Conservation (phyloP, 2,113 vertebrate genomes). For the Patagioenas fasciata region DNA sequence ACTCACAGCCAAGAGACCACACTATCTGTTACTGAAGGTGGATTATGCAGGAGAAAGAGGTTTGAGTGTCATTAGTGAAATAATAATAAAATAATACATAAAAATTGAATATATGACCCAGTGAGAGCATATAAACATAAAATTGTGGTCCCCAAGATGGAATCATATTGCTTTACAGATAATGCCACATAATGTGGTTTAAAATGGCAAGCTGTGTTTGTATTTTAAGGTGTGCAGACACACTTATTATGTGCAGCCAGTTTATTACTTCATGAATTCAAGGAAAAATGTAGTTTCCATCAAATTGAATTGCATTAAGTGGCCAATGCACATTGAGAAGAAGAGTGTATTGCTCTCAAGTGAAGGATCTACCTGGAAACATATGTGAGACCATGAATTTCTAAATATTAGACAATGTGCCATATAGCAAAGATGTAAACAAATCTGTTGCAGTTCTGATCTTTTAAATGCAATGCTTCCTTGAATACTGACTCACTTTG, state of each 20-base stretch:
- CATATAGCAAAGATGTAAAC: background rate
- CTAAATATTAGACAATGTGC: background rate
- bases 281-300: background rate
- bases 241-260: background rate
- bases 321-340: background rate
- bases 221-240: constrained; percentile 12
- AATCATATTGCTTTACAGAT: constrained; percentile 24
- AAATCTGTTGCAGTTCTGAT: background rate
- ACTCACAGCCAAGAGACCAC: background rate
- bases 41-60: background rate
- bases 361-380: background rate
- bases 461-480: background rate
- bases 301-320: background rate
- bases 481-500: background rate
- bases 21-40: constrained; percentile 3
- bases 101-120: constrained; percentile 5
- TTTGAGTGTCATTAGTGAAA: constrained; percentile 9
- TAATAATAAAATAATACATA: background rate
- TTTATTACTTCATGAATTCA: background rate
- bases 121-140: background rate
- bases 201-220: background rate
- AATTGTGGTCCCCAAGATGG: background rate
- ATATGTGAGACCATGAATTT: background rate
- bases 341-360: background rate
- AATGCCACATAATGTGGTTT: constrained; percentile 2